A percentile compares a stretch with the other conserved stretches of the same genome.
Conservation (phyloP, 1,140 invertebrate species). For the Drosophila chauvacae region DNA sequence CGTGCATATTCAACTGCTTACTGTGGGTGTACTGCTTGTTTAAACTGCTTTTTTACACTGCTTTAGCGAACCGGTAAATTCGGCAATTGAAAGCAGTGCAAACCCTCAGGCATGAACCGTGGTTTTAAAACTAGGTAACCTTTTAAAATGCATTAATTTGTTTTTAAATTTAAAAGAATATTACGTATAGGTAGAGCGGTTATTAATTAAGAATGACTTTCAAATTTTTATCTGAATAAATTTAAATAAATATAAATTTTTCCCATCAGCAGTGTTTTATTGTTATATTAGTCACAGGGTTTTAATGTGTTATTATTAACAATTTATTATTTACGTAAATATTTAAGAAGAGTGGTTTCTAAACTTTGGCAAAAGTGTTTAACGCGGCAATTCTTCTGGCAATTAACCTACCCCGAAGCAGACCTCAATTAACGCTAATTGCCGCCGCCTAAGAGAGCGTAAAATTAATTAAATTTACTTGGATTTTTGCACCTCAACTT, state of each 20-base stretch:
- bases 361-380: neutral
- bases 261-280: too few species aligned
- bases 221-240: neutral
- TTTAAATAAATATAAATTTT: neutral
- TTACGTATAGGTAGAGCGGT: too few species aligned
- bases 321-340: neutral
- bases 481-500: slow-evolving; percentile 66
- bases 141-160: neutral
- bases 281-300: too few species aligned
- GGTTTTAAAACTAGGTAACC: neutral
- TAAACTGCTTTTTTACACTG: neutral
- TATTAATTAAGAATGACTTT: neutral
- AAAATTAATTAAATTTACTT: slow-evolving; percentile 78
- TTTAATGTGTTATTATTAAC: neutral
- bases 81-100: neutral
- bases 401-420: slow-evolving; percentile 10
- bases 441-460: slow-evolving; percentile 55
- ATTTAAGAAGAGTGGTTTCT: neutral
- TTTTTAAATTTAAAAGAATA: neutral
- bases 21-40: neutral
- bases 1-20: too few species aligned
- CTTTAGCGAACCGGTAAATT: neutral
- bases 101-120: neutral
- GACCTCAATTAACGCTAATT: slow-evolving; percentile 35
- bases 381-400: neutral